Evolutionary conservation across 1,140 invertebrate species (phyloP).

Genomic region (Drosophila ananassae): DNA sequence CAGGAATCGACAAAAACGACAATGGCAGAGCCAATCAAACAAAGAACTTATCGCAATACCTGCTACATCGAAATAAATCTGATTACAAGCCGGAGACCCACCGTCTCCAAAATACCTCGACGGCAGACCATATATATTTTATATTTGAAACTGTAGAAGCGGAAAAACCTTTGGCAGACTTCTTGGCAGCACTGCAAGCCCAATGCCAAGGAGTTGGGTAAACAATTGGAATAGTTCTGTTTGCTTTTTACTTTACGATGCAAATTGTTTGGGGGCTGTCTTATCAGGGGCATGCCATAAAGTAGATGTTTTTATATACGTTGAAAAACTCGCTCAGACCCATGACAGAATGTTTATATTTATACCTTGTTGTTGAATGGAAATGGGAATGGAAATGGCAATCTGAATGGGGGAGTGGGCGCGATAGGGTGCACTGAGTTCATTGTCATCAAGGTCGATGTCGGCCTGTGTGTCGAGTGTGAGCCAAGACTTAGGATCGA

Average conservation of each 20-base stretch:
- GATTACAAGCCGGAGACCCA: constrained; percentile 11
- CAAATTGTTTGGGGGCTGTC: constrained; percentile 54
- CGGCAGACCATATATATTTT: not conserved
- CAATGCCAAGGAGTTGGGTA: constrained; percentile 11
- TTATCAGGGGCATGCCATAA: constrained; percentile 61
- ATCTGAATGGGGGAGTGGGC: constrained; percentile 1
- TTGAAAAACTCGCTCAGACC: constrained; percentile 26
- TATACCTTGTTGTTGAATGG: constrained; percentile 21
- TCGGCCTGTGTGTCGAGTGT: constrained; percentile 18
- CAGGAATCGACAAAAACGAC: constrained; percentile 5
- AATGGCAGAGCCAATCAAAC: constrained; percentile 28
- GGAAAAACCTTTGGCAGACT: constrained; percentile 33
- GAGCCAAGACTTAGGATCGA: constrained; percentile 23
- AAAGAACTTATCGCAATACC: constrained; percentile 46
- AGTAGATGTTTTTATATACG: constrained; percentile 61
- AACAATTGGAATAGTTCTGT: constrained; percentile 37
- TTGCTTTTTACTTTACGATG: constrained; percentile 62
- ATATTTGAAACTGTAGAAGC: not conserved
- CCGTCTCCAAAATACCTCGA: not conserved
- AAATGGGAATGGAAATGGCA: constrained; percentile 8
- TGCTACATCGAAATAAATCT: constrained; percentile 12
- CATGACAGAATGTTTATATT: constrained; percentile 40
- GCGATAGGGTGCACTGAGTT: constrained; percentile 41
- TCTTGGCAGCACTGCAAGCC: constrained; percentile 31
- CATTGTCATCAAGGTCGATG: constrained; percentile 74